phyloP scores from a whole-genome alignment of 2,797 vertebrate species.

The Ctenosaura bakeri region DNA sequence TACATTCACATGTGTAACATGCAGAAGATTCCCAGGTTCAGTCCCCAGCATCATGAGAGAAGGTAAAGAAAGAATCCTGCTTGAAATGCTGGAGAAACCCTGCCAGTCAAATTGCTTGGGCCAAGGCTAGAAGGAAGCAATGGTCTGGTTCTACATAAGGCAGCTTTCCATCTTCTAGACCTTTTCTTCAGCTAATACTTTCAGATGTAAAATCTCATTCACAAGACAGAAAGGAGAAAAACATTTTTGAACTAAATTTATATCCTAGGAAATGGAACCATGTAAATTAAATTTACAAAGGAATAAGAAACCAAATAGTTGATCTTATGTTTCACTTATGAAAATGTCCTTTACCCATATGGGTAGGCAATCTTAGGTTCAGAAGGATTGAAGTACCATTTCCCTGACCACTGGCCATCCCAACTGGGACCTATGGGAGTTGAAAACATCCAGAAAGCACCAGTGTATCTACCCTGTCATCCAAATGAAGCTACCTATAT shows the following conservation, averaged over 20 bases:
- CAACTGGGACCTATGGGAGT: too few species aligned
- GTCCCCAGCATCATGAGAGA: too few species aligned
- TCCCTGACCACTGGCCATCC: too few species aligned
- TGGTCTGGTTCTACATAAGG: too few species aligned
- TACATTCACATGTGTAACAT: neutral
- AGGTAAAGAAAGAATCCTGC: too few species aligned
- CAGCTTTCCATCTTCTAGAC: neutral
- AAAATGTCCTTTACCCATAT: neutral
- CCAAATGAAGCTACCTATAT: neutral
- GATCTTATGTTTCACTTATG: neutral
- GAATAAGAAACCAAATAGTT: neutral
- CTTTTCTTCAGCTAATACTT: neutral
- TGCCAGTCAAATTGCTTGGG: too few species aligned
- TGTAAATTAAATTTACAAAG: neutral
- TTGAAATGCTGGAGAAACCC: too few species aligned
- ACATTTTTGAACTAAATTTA: neutral
- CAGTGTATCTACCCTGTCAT: neutral
- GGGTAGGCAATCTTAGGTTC: too few species aligned
- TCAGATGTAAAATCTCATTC: neutral
- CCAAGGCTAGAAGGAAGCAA: too few species aligned
- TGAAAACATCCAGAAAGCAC: too few species aligned
- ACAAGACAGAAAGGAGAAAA: neutral
- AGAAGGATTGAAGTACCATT: too few species aligned
- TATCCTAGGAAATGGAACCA: neutral
- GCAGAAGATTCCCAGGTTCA: too few species aligned